These are phyloP conservation scores for Pomatostomus ruficeps DNA, from an alignment of 2,113 vertebrate genomes.

Conservation along the genomic window DNA sequence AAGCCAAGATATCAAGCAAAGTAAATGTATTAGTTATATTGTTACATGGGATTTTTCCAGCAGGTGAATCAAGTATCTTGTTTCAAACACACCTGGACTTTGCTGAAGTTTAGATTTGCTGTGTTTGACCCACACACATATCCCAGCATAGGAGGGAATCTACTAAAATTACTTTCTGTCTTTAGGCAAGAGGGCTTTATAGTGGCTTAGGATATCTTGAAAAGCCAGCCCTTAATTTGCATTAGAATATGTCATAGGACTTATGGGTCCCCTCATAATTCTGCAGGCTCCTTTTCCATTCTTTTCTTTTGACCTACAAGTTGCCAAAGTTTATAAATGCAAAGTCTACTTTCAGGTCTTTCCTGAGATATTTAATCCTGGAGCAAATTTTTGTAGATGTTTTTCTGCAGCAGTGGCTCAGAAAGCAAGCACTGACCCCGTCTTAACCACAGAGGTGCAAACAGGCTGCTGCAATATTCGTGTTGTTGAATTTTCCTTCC, in stretches of 20 bases:
- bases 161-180: neutral
- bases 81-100: neutral
- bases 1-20: neutral
- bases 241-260: neutral
- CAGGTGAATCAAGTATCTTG: neutral
- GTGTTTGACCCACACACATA: neutral
- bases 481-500: constrained; percentile 71
- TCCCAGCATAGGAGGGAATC: neutral
- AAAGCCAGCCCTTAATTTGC: neutral
- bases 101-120: neutral
- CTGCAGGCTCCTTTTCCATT: neutral
- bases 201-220: neutral
- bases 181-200: neutral
- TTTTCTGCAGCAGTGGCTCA: constrained; percentile 28
- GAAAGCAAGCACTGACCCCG: constrained; percentile 37
- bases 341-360: neutral
- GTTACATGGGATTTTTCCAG: neutral
- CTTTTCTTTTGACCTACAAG: neutral
- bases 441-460: constrained; percentile 19
- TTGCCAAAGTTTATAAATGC: neutral
- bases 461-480: constrained; percentile 9
- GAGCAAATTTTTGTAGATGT: neutral
- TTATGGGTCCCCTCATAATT: neutral
- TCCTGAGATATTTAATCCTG: neutral
- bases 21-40: neutral